These are phyloP conservation scores for Gymnosoma rotundatum DNA, from an alignment of 2,888 invertebrate genomes.

Conservation along the genomic window DNA sequence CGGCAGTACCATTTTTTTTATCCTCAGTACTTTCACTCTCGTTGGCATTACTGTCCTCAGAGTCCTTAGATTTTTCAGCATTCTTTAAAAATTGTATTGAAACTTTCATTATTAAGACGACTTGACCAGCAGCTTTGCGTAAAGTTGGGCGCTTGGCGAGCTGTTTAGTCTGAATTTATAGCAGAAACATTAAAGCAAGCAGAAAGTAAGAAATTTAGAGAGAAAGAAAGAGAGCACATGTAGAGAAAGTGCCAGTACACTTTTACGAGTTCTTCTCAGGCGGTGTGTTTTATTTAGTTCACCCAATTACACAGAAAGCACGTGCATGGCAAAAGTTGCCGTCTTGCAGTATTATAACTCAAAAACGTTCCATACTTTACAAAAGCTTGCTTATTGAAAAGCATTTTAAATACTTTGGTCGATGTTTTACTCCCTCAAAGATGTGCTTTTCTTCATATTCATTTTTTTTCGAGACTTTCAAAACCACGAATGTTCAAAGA, in stretches of 20 bases:
- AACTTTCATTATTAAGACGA: conserved; percentile 67
- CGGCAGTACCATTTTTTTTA: conserved; percentile 64
- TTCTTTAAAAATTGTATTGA: conserved; percentile 70
- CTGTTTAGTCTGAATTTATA: conserved; percentile 54
- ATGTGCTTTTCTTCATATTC: not conserved
- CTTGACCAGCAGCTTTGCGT: conserved; percentile 53
- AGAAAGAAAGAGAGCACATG: conserved; percentile 41
- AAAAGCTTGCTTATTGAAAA: conserved; percentile 35
- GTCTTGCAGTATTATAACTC: conserved; percentile 33
- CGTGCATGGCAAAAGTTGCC: conserved; percentile 55
- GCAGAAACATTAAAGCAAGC: conserved; percentile 60
- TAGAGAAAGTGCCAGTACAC: conserved; percentile 39
- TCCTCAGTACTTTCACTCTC: conserved; percentile 34
- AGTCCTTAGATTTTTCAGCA: conserved; percentile 48
- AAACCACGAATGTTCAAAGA: conserved; percentile 6
- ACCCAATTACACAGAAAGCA: conserved; percentile 70
- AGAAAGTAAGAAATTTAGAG: conserved; percentile 6
- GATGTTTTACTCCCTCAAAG: conserved; percentile 3
- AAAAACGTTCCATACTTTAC: conserved; percentile 24
- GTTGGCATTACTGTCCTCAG: conserved; percentile 24
- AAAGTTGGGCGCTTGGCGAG: conserved; percentile 59
- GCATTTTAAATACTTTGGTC: not conserved
- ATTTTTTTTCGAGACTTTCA: conserved; percentile 1
- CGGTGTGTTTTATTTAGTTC: conserved; percentile 46
- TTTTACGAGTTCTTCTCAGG: conserved; percentile 18